Percentiles rank a stretch among this genome's conserved stretches.
These are phyloP conservation scores for Acinonyx jubatus DNA, from an alignment of 2,113 vertebrate species.

Conservation along the genomic window DNA sequence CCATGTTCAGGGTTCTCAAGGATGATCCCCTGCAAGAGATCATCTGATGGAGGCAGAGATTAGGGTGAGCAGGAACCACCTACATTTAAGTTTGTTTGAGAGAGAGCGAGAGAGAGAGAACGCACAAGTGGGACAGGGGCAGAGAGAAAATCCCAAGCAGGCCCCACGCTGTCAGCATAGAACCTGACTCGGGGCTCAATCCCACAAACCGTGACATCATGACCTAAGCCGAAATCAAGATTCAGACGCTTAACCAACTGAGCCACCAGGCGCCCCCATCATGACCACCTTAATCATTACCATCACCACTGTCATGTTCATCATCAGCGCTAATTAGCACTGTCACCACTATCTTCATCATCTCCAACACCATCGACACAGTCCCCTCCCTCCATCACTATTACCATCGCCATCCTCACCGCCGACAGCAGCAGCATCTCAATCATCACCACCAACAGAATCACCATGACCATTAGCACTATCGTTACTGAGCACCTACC, in stretches of 20 bases:
- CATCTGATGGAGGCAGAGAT: constrained; percentile 57
- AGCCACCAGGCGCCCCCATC: neutral
- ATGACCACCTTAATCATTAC: neutral
- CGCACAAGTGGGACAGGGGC: no score
- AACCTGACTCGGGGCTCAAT: no score
- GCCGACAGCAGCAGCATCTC: no score
- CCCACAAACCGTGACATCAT: no score
- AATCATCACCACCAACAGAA: neutral
- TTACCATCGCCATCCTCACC: neutral
- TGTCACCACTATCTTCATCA: neutral
- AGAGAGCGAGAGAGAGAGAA: no score
- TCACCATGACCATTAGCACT: neutral
- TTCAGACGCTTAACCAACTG: no score
- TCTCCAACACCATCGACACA: neutral
- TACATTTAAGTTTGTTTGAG: neutral
- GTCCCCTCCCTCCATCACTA: neutral
- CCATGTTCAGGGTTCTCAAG: constrained; percentile 82
- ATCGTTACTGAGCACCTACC: neutral
- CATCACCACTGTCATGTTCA: neutral
- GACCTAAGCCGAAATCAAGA: no score
- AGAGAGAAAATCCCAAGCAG: no score
- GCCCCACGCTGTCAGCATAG: no score
- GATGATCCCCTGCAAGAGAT: constrained; percentile 87
- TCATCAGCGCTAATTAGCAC: neutral
- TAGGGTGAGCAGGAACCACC: neutral